Evolutionary conservation across 1,140 invertebrate genomes (phyloP).

Genomic region (Aphaenogaster ashmeadi): DNA sequence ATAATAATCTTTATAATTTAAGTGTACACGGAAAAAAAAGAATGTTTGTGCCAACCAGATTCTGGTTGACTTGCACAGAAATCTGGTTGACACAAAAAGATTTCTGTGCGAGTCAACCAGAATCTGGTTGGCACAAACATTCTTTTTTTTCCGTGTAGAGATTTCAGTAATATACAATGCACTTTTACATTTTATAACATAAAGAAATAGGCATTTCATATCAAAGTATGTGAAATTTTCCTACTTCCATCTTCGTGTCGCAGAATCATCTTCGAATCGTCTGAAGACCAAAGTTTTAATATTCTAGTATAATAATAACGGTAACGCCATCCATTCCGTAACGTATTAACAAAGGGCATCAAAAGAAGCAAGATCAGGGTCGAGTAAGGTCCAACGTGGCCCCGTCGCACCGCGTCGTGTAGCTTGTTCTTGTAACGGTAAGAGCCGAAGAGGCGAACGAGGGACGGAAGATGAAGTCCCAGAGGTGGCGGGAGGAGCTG

Average conservation of each 20-base stretch:
- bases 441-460: conserved; percentile 67
- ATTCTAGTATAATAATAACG: background rate
- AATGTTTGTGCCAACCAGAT: too few relatives aligned
- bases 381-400: background rate
- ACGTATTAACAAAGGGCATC: background rate
- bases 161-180: background rate
- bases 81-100: too few relatives aligned
- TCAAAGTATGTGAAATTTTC: background rate
- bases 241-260: background rate
- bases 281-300: background rate
- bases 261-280: background rate
- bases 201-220: background rate
- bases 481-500: conserved; percentile 64
- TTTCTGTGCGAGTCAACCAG: too few relatives aligned
- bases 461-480: conserved; percentile 52
- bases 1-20: background rate
- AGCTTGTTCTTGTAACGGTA: conserved; percentile 76
- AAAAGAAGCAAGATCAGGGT: background rate
- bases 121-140: too few relatives aligned
- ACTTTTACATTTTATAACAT: background rate
- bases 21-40: too few relatives aligned
- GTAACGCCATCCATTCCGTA: background rate
- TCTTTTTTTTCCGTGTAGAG: too few relatives aligned
- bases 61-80: too few relatives aligned
- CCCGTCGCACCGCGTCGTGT: conserved; percentile 58